Base-by-base conservation (phyloP, 2,113 vertebrate species). In the Ctenomys sociabilis region DNA sequence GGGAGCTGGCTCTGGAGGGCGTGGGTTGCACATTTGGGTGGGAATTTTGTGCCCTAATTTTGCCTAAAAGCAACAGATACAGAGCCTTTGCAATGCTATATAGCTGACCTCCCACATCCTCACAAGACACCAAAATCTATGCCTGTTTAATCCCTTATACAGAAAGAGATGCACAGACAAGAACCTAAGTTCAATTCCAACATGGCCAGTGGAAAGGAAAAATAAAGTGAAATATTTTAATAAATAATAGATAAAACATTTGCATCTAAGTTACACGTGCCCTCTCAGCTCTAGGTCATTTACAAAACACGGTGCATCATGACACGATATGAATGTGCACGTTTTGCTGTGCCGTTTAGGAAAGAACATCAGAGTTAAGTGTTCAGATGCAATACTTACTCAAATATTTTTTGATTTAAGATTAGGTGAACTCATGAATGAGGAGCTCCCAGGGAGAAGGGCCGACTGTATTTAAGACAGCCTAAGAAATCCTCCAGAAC, bases 1-100 rank as follows among this genome's bases (percentile, higher is more conserved):
- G 2, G 9, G 28, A 66, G 84, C 86, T 30, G n/a, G 64, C 26
- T 37, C 22, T 49, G 32, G n/a, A 82, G 45, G 54, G 11, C 0
- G 17, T 49, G 22, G 26, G 77, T n/a, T 68, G n/a, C 32, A 45
- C 84, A 30, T 77, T 81, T 40, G 77, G 81, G 43, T 70, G 54
- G 91, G 88, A 93, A 68, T 59, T 81, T 66, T 28, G 40, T 49
- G 88, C 40, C 94, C 88, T 63, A 37, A 86, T 83, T 94, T 78
- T 83, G 35, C 84, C 45, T 28, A 35, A n/a, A 81, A 86, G 72
- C 82, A 85, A 88, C 64, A 66, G 49, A 88, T 22, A 24, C 28
- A 82, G 45, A 63, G 52, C 6, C 64, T 35, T 52, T 21, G 26
- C 30, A 45, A 16, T n/a, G 40, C 22, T 32, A 16, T 16, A 52